These are phyloP conservation scores for Meiosimyza decipiens DNA, from an alignment of 2,888 invertebrate species.

Conservation along the genomic window DNA sequence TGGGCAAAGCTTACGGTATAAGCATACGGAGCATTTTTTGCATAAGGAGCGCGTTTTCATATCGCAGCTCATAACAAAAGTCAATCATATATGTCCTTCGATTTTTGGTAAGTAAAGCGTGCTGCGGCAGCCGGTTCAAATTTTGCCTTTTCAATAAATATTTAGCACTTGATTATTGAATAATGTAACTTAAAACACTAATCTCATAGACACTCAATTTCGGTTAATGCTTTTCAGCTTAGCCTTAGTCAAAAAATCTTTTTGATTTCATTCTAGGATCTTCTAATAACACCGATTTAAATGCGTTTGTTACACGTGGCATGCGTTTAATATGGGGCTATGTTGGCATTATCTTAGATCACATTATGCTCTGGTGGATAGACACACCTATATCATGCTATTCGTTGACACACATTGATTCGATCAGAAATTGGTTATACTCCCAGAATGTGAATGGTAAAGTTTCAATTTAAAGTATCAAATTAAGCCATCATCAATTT, in stretches of 20 bases:
- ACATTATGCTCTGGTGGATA: constrained; percentile 87
- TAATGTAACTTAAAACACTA: too few species aligned
- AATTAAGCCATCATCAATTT: not conserved
- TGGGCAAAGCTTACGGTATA: constrained; percentile 51
- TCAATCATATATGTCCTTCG: constrained; percentile 57
- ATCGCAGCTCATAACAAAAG: constrained; percentile 57
- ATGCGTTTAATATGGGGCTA: constrained; percentile 77
- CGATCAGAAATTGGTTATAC: constrained; percentile 59
- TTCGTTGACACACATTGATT: constrained; percentile 59
- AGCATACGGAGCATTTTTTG: constrained; percentile 56
- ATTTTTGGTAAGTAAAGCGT: constrained; percentile 54
- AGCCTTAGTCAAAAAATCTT: too few species aligned
- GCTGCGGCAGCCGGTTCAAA: not conserved
- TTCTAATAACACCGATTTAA: constrained; percentile 50
- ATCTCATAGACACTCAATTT: too few species aligned
- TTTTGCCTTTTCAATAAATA: not conserved
- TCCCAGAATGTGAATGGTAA: constrained; percentile 57
- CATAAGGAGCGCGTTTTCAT: constrained; percentile 57
- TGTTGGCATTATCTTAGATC: constrained; percentile 82
- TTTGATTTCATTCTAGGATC: constrained; percentile 33
- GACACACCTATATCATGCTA: constrained; percentile 76
- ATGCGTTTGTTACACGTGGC: constrained; percentile 59
- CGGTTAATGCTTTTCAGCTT: too few species aligned
- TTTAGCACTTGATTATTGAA: too few species aligned
- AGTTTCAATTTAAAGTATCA: not conserved